Conservation (phyloP, 2,888 invertebrate species). For the Nemotelus pantherinus region DNA sequence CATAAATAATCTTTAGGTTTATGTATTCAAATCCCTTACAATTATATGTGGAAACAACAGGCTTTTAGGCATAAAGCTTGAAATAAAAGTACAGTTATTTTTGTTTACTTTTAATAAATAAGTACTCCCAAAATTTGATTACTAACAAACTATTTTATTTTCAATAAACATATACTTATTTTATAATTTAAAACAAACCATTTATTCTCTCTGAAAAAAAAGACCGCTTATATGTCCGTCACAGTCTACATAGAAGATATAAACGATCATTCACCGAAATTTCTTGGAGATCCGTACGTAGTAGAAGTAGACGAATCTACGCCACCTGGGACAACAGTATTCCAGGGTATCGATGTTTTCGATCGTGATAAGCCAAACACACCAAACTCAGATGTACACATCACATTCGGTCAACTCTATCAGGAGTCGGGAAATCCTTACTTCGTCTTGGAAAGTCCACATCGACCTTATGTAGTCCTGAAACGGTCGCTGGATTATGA, state of each 20-base stretch:
- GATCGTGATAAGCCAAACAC: slow-evolving; percentile 89
- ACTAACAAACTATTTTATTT: too few relatives aligned
- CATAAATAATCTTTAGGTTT: too few relatives aligned
- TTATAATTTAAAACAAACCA: not conserved
- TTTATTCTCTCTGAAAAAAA: not conserved
- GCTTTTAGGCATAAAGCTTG: too few relatives aligned
- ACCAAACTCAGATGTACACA: slow-evolving; percentile 86
- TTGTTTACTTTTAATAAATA: too few relatives aligned
- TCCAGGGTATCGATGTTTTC: slow-evolving; percentile 80
- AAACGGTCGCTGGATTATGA: slow-evolving; percentile 82
- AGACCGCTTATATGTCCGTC: slow-evolving; percentile 85
- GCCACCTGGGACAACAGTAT: slow-evolving; percentile 79
- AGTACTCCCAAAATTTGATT: too few relatives aligned
- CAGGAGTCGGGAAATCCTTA: slow-evolving; percentile 60
- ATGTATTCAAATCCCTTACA: too few relatives aligned
- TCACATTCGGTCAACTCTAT: slow-evolving; percentile 75
- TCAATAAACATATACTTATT: too few relatives aligned
- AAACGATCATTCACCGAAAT: slow-evolving; percentile 84
- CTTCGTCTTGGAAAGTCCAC: slow-evolving; percentile 82
- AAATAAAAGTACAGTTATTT: too few relatives aligned
- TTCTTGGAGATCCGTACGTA: slow-evolving; percentile 80
- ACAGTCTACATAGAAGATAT: slow-evolving; percentile 90
- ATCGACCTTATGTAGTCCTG: slow-evolving; percentile 79
- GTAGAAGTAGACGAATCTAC: slow-evolving; percentile 84
- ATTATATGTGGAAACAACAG: too few relatives aligned